Percentiles rank a stretch among this genome's conserved stretches.
Conservation (phyloP, 2,113 vertebrate species). For the Mesembrinibis cayennensis region DNA sequence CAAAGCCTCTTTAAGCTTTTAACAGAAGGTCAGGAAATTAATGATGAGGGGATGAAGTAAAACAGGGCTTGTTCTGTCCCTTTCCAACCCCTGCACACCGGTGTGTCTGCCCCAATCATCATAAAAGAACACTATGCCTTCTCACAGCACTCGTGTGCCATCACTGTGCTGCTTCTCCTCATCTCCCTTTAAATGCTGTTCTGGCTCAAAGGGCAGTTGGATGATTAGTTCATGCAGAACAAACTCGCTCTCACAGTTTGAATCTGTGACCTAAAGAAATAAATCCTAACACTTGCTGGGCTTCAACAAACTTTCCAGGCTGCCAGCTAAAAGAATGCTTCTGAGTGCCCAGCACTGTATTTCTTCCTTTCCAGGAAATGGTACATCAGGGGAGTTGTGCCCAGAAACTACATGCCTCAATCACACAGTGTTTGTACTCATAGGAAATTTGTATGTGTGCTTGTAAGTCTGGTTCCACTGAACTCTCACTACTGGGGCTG, state of each 20-base stretch:
- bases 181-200: background rate
- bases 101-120: background rate
- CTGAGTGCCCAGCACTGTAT: background rate
- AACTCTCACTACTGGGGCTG: background rate
- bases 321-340: background rate
- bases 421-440: background rate
- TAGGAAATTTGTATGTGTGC: background rate
- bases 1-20: background rate
- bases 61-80: background rate
- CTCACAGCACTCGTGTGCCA: background rate
- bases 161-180: background rate
- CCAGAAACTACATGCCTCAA: background rate
- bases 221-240: background rate
- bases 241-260: background rate
- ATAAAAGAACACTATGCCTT: background rate
- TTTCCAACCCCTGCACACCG: background rate
- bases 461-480: background rate
- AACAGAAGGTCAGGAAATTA: background rate
- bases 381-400: background rate
- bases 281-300: background rate
- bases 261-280: slow-evolving; percentile 1
- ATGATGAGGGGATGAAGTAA: background rate
- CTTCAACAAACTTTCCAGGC: background rate
- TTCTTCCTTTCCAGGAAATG: background rate
- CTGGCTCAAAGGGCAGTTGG: background rate